Percentiles rank a stretch among this genome's conserved stretches.
These are phyloP conservation scores for Pinctada fucata DNA, from an alignment of 2,888 invertebrate species.

Conservation along the genomic window DNA sequence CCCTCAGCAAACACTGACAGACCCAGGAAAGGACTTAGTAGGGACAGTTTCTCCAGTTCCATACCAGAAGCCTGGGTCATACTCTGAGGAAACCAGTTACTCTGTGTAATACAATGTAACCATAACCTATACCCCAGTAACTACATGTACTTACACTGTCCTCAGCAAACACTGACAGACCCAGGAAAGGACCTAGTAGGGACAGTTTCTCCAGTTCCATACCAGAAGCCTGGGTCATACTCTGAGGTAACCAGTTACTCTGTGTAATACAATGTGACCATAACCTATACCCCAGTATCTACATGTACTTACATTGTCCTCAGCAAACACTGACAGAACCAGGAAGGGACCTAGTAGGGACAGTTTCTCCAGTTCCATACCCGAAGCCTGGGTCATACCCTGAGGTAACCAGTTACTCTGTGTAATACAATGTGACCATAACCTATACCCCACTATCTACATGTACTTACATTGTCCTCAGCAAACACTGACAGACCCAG, in stretches of 20 bases:
- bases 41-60: slow-evolving; percentile 90
- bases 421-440: too few relatives aligned
- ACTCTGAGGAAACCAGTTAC: slow-evolving; percentile 86
- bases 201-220: slow-evolving; percentile 91
- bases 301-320: slow-evolving; percentile 85
- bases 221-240: slow-evolving; percentile 87
- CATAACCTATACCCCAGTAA: too few relatives aligned
- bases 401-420: slow-evolving; percentile 86
- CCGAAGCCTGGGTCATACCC: slow-evolving; percentile 85
- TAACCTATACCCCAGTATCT: too few relatives aligned
- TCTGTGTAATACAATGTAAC: too few relatives aligned
- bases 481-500: slow-evolving; percentile 93
- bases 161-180: slow-evolving; percentile 94
- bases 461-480: slow-evolving; percentile 86
- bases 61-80: slow-evolving; percentile 88
- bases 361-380: slow-evolving; percentile 90
- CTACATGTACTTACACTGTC: slow-evolving; percentile 85
- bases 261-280: too few relatives aligned
- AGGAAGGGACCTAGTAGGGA: slow-evolving; percentile 95
- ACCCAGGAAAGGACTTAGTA: slow-evolving; percentile 93
- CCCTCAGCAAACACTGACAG: slow-evolving; percentile 96
- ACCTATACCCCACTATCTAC: too few relatives aligned
- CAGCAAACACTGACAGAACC: slow-evolving; percentile 93
- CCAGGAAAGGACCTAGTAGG: slow-evolving; percentile 93
- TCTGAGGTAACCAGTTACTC: slow-evolving; percentile 85